Conservation (phyloP, 2,888 invertebrate species). For the Conchocele bisecta region DNA sequence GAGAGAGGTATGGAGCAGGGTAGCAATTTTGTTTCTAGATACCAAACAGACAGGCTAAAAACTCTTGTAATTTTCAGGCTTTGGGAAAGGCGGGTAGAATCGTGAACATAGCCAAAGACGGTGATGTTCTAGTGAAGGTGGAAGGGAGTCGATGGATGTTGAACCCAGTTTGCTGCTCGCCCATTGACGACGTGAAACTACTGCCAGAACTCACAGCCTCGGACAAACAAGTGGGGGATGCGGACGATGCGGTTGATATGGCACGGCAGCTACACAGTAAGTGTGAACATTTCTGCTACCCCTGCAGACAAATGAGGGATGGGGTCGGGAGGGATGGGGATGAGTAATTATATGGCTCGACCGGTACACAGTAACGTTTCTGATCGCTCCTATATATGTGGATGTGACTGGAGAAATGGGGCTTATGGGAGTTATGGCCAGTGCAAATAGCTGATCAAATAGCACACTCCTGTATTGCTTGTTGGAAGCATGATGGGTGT, state of each 20-base stretch:
- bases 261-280: conserved; percentile 43
- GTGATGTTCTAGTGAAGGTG: conserved; percentile 65
- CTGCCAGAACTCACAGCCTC: conserved; percentile 37
- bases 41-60: no score
- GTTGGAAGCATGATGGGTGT: no score
- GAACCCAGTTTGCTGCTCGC: conserved; percentile 61
- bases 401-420: no score
- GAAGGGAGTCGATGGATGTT: conserved; percentile 59
- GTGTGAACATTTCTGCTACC: no score
- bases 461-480: no score
- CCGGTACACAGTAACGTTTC: background rate
- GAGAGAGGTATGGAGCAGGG: no score
- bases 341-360: background rate
- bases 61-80: no score
- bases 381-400: no score
- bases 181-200: conserved; percentile 37
- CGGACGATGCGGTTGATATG: conserved; percentile 34
- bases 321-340: background rate
- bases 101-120: conserved; percentile 60
- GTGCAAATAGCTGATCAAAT: no score
- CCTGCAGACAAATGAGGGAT: background rate
- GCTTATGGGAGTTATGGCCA: no score
- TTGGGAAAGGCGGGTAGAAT: conserved; percentile 59
- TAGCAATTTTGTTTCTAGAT: no score
- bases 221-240: conserved; percentile 37